These are phyloP conservation scores for Amblyteles armatorius DNA, from an alignment of 2,888 invertebrate species.

Conservation along the genomic window DNA sequence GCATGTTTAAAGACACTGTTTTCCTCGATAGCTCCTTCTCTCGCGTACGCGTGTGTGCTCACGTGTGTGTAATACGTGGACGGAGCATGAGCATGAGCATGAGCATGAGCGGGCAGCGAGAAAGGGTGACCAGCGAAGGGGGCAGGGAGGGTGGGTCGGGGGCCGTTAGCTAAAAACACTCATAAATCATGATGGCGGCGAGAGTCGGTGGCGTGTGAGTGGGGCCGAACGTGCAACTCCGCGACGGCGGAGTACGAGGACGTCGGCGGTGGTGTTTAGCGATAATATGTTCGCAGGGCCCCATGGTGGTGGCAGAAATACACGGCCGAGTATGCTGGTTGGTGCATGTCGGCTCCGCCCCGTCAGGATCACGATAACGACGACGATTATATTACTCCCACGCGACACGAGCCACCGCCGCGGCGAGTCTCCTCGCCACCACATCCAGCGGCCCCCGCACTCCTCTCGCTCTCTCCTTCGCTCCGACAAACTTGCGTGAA, in stretches of 20 bases:
- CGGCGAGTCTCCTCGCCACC: conserved; percentile 54
- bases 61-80: background rate
- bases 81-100: conserved; percentile 34
- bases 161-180: conserved; percentile 70
- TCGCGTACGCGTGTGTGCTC: background rate
- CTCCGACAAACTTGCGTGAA: conserved; percentile 26
- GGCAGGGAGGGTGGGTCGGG: conserved; percentile 28
- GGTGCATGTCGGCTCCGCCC: conserved; percentile 81
- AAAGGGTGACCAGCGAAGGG: conserved; percentile 36
- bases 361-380: conserved; percentile 78
- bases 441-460: conserved; percentile 45
- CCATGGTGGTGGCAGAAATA: conserved; percentile 78
- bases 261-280: conserved; percentile 75
- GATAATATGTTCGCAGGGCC: conserved; percentile 76
- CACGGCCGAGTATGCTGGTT: conserved; percentile 78
- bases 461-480: conserved; percentile 36
- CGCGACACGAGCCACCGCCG: conserved; percentile 71
- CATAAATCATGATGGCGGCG: conserved; percentile 80
- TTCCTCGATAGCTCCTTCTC: conserved; percentile 14
- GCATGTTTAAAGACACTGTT: background rate
- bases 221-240: conserved; percentile 67
- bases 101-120: conserved; percentile 40
- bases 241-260: conserved; percentile 49
- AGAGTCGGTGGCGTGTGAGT: conserved; percentile 71
- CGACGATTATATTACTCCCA: conserved; percentile 81